These are phyloP conservation scores for Apodemia zela DNA, from an alignment of 2,888 invertebrate genomes.

Conservation along the genomic window DNA sequence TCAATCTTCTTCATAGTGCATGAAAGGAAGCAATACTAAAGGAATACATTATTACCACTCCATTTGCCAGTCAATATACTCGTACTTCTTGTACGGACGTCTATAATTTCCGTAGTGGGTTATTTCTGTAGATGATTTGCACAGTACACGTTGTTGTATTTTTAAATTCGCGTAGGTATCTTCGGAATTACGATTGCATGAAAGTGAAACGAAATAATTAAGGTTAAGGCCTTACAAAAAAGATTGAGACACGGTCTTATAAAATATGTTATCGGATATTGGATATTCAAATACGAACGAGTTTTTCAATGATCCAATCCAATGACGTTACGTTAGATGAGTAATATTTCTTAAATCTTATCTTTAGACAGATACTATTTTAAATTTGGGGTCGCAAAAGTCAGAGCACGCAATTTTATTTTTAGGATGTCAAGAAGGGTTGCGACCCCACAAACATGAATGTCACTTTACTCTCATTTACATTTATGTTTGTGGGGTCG, in stretches of 20 bases:
- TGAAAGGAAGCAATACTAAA: constrained; percentile 13
- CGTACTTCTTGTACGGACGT: constrained; percentile 43
- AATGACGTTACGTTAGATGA: not conserved
- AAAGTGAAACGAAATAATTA: constrained; percentile 54
- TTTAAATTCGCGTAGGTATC: constrained; percentile 51
- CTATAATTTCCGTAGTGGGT: constrained; percentile 47
- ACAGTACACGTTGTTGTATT: constrained; percentile 44
- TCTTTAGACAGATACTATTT: no score
- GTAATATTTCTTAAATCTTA: not conserved
- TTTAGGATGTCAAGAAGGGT: no score
- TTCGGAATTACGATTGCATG: constrained; percentile 32
- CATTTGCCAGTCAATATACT: constrained; percentile 16
- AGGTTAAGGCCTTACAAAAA: constrained; percentile 39
- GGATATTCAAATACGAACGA: not conserved
- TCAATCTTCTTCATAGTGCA: no score
- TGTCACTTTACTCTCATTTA: no score
- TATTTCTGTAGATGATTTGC: constrained; percentile 41
- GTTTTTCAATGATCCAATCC: not conserved
- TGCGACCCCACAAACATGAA: no score
- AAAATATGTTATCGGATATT: not conserved
- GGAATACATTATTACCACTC: constrained; percentile 23
- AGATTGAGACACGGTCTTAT: not conserved
- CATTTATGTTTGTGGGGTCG: no score
- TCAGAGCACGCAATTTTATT: no score
- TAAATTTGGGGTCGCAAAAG: no score